Base-by-base conservation (phyloP, 2,113 vertebrate species). In the Rousettus leschenaultii region DNA sequence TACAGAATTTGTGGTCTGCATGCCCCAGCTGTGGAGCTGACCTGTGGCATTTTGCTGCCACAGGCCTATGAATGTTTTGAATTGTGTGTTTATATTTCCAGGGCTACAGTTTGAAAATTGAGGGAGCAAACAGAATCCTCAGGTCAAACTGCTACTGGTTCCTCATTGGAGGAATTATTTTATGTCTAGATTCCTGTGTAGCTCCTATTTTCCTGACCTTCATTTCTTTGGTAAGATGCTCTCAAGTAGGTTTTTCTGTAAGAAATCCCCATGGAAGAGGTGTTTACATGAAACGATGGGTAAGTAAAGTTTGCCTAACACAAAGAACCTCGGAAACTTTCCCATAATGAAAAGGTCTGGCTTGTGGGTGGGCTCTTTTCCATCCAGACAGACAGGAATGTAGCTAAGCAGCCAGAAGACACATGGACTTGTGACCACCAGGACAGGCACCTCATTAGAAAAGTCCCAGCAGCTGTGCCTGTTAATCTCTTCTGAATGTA, bases 381-480 rank as follows among this genome's bases (percentile, higher is more conserved):
- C 95, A 65, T 78, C 97, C 79, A 97, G 86, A 97, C 88, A 8
- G 22, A n/a, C 68, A 12, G 71, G 61, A 98, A 88, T 84, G 94
- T 53, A 83, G 26, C 48, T 12, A 24, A 2, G 70, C 94, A 91
- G 35, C 71, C 68, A 96, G 86, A 53, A 98, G 95, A 78, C 12
- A 24, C 96, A 90, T 38, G 91, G 65, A 48, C 53, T 57, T 18
- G 4, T 26, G 97, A 30, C 53, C 83, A 86, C 88, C 66, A 15
- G 75, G 85, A 86, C 14, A 45, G 87, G 3, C 84, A 57, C 89
- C 21, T 86, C 68, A 3, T 51, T n/a, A 70, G 75, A 68, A 91
- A 87, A 90, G 48, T 73, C 53, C 87, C 43, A 77, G 22, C n/a
- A 85, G 2, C 89, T 91, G 40, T 77, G 30, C 1, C 3, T 92